phyloP scores from a whole-genome alignment of 2,797 vertebrate genomes.

The Echiichthys vipera region DNA sequence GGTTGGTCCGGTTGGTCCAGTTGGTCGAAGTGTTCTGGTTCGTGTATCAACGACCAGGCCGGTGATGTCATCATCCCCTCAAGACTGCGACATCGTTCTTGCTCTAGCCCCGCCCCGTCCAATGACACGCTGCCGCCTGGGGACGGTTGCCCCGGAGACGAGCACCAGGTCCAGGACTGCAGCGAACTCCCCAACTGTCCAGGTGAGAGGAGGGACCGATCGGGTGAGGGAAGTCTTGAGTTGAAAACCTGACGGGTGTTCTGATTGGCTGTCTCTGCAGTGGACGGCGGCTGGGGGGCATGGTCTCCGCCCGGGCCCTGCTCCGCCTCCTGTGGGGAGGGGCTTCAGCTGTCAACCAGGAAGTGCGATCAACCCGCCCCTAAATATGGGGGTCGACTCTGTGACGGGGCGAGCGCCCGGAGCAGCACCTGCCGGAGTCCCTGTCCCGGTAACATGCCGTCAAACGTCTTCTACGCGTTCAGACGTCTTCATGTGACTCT shows the following conservation, averaged over 20 bases:
- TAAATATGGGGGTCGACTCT: constrained; percentile 62
- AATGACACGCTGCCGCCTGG: constrained; percentile 30
- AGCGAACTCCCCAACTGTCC: constrained; percentile 68
- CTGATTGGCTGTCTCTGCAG: constrained; percentile 49
- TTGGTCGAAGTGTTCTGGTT: constrained; percentile 59
- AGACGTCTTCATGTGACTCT: too few relatives aligned
- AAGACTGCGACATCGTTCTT: constrained; percentile 29
- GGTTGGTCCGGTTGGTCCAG: constrained; percentile 60
- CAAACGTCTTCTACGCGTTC: too few relatives aligned
- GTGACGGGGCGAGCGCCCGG: constrained; percentile 34
- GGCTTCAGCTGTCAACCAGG: constrained; percentile 60
- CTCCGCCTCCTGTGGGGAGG: constrained; percentile 66
- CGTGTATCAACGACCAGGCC: constrained; percentile 9
- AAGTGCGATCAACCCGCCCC: constrained; percentile 55
- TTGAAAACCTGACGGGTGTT: background rate
- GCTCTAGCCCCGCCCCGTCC: constrained; percentile 66
- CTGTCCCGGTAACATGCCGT: constrained; percentile 68
- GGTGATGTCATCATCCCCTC: background rate
- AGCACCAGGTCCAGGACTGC: constrained; percentile 20
- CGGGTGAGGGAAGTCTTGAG: fast-evolving
- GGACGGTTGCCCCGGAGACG: constrained; percentile 49
- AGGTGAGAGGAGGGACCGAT: constrained; percentile 49
- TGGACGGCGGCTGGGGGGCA: constrained; percentile 70
- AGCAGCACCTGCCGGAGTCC: constrained; percentile 27
- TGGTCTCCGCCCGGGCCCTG: constrained; percentile 52